Base-by-base conservation (phyloP, 92 coral and sea anemone species). In the Metridium senile region DNA sequence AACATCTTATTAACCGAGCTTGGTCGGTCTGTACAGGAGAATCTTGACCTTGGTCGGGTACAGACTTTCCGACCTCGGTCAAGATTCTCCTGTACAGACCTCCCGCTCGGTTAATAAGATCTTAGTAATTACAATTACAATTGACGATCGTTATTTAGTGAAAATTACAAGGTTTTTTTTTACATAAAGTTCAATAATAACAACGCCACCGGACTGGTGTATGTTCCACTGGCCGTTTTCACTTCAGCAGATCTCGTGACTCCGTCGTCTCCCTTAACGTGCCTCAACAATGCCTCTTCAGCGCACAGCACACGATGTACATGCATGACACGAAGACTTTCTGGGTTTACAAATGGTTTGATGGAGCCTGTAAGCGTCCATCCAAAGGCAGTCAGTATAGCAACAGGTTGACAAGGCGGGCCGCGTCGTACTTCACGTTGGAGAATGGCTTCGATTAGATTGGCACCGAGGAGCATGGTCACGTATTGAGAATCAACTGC, bases 321-420 rank as follows among this genome's bases (percentile, higher is more conserved):
- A 52, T 83, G 82, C 76, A 72, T 70, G 29, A 66, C 66, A 52
- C 62, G 82, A 18, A 63, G 68, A 52, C 71, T 25, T 32, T 77
- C 84, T 17, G 85, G 68, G 11, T 27, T 61, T 26, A 82, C 70
- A 21, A 88, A 35, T 17, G 71, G 59, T 13, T 81, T 64, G 39
- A 88, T 75, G 11, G 88, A 74, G 13, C 85, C 86, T 45, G 89
- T 75, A 0, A 88, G 85, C 29, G 86, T 83, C 94, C 88, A 86
- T 16, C 94, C 90, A 49, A 86, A 86, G 22, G 78, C 78, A 0
- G 78, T 80, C 33, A 59, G 57, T 46, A 70, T 68, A 23, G 86
- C 70, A 17, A 54, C 85, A 22, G 86, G 76, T 9, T 67, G 81
- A 0, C 80, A 86, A 2, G 86, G 70, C n/a, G 74, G 51, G 19